These are phyloP conservation scores for Bubalus kerabau DNA, from an alignment of 2,113 vertebrate species.

Conservation along the genomic window DNA sequence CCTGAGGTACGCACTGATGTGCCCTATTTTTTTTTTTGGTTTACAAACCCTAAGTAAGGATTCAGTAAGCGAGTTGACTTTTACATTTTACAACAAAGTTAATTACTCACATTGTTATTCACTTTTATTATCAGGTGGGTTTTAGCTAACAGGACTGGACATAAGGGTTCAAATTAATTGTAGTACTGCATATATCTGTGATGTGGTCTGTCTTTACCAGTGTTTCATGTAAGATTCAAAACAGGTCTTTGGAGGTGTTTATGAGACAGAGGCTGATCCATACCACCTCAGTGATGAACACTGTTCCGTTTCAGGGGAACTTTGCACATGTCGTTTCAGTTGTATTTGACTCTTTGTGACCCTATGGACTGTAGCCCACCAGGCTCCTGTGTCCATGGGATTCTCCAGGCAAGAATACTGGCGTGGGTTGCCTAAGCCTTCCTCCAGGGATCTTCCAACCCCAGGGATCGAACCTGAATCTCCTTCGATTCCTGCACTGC, in stretches of 20 bases:
- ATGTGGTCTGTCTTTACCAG: not conserved
- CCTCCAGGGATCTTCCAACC: not conserved
- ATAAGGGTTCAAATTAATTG: not conserved
- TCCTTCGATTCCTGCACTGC: not conserved
- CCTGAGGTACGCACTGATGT: not conserved
- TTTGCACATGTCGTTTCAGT: not conserved
- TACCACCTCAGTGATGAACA: not conserved
- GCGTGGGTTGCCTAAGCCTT: not conserved
- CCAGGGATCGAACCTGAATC: not conserved
- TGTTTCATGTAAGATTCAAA: not conserved
- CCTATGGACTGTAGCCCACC: not conserved
- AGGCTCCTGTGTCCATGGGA: not conserved
- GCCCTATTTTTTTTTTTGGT: not conserved
- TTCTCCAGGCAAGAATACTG: not conserved
- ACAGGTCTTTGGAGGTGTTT: not conserved
- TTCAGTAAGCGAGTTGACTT: slow-evolving; percentile 23
- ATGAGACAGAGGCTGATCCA: not conserved
- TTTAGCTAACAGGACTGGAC: not conserved
- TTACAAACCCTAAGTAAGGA: slow-evolving; percentile 21
- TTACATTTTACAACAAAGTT: not conserved
- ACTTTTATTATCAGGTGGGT: not conserved
- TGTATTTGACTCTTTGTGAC: not conserved
- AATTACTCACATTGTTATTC: slow-evolving; percentile 12
- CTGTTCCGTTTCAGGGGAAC: not conserved
- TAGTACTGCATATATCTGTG: not conserved